Base-by-base conservation (phyloP, 2,113 vertebrate species). In the Rhinoptilus africanus region DNA sequence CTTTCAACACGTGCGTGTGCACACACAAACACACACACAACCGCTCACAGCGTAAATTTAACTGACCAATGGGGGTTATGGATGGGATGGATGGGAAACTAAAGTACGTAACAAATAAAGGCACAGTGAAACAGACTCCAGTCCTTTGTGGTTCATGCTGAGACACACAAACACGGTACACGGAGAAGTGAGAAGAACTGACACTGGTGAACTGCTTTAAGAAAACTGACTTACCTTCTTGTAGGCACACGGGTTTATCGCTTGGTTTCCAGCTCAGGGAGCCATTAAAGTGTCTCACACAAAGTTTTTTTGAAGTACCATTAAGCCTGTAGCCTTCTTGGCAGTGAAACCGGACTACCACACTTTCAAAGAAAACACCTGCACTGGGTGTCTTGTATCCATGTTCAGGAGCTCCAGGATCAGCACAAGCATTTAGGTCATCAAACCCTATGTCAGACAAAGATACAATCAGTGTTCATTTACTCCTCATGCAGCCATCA, bases 211-310 rank as follows among this genome's bases (percentile, higher is more conserved):
- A 41, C 15, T 21, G 47, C 21, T 66, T 80, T 54, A 93, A 60
- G 41, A 91, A 95, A 96, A 76, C 21, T 63, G 67, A 85, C 97
- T 98, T 97, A 99, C 99, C 98, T 98, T 99, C 98, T 97, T 98
- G 97, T 96, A 99, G 97, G 95, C 99, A 99, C 97, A 98, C 51
- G 50, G 98, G 97, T 94, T 96, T 98, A 85, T 98, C 98, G 27
- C 97, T 98, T 69, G 99, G 99, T 96, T 98, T 97, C 99, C 99
- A 99, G 95, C 97, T 98, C 43, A 98, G 93, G 48, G 98, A 98
- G 78, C 98, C 99, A 27, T 99, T 98, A 68, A 98, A 83, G 81
- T 98, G 96, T 93, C 97, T 98, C 92, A 98, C 90, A 43, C 99
- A 99, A 86, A 98, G 97, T 86, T 98, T 98, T 97, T 99, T 99